phyloP scores from a whole-genome alignment of 2,888 invertebrate genomes.

The Alviniconcha strummeri region DNA sequence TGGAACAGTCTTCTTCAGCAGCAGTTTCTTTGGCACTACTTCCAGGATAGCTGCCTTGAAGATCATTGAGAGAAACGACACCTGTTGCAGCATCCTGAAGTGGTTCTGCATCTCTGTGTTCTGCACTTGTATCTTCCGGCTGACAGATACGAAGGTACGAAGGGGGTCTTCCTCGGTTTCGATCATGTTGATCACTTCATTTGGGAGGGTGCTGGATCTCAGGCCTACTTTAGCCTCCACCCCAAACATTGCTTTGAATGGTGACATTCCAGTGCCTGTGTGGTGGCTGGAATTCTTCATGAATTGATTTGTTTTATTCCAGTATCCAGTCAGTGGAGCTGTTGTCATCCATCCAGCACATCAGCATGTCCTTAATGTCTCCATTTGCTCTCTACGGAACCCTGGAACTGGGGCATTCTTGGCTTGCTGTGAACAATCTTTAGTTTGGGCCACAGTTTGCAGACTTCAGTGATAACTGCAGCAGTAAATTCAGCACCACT shows the following conservation, averaged over 20 bases:
- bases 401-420: not conserved
- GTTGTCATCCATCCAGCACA: slow-evolving; percentile 18
- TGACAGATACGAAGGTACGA: not conserved
- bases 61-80: too few species aligned
- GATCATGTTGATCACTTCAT: slow-evolving; percentile 7
- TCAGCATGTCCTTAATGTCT: slow-evolving; percentile 24
- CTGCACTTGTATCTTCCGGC: not conserved
- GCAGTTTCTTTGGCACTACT: too few species aligned
- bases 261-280: slow-evolving; percentile 12
- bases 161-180: slow-evolving; percentile 13
- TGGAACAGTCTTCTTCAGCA: too few species aligned
- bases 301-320: slow-evolving; percentile 27
- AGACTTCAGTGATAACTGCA: not conserved
- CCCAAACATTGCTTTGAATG: slow-evolving; percentile 29
- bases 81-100: too few species aligned
- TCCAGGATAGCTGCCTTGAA: too few species aligned
- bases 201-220: slow-evolving; percentile 1
- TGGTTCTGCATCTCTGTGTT: not conserved
- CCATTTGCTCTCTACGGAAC: slow-evolving; percentile 9
- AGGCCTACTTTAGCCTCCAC: slow-evolving; percentile 15
- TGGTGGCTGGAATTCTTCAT: slow-evolving; percentile 16
- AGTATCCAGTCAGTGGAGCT: not conserved
- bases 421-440: slow-evolving; percentile 3
- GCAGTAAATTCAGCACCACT: slow-evolving; percentile 19
- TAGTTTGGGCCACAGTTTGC: not conserved